phyloP scores from a whole-genome alignment of 2,113 vertebrate species.

The Erythrolamprus reginae region DNA sequence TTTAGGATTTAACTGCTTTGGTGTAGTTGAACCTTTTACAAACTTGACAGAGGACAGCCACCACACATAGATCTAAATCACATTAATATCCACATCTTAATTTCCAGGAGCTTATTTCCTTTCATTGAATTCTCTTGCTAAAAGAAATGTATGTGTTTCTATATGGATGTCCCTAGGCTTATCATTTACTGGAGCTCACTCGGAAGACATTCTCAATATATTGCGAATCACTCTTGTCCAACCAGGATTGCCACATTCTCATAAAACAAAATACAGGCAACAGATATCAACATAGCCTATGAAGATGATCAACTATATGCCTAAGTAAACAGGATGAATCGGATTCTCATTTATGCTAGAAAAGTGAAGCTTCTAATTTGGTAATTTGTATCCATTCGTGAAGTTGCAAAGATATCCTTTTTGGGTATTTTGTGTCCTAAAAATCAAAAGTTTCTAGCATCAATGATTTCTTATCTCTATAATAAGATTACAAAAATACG shows the following conservation, averaged over 20 bases:
- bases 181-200: background rate
- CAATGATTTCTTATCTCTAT: background rate
- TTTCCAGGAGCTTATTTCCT: background rate
- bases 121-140: background rate
- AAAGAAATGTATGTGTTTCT: background rate
- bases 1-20: constrained; percentile 17
- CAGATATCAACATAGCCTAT: background rate
- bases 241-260: background rate
- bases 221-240: background rate
- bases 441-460: background rate
- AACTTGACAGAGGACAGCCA: background rate
- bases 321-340: background rate
- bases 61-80: background rate
- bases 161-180: background rate
- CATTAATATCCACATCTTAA: background rate
- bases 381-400: background rate
- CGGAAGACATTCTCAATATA: background rate
- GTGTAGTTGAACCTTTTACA: background rate
- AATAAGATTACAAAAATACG: background rate
- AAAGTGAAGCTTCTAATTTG: background rate
- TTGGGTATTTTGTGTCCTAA: background rate
- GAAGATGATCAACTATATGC: background rate
- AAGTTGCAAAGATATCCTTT: background rate
- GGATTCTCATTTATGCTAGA: background rate
- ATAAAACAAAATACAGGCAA: background rate